These are phyloP conservation scores for Diarsia mendica DNA, from an alignment of 2,888 invertebrate genomes.

Conservation along the genomic window DNA sequence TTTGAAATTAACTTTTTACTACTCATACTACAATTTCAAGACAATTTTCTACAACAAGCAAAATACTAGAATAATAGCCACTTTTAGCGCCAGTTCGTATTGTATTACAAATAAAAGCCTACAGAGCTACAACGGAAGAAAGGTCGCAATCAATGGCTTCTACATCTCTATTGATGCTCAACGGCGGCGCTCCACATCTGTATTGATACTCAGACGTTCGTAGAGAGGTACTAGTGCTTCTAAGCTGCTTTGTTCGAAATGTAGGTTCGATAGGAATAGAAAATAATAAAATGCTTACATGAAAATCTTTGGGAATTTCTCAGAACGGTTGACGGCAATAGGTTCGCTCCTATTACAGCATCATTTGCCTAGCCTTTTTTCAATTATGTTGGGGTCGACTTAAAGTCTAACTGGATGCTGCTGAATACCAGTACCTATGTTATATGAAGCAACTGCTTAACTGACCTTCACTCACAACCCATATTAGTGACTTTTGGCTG, in stretches of 20 bases:
- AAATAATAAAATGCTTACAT: constrained; percentile 8
- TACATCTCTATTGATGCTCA: constrained; percentile 44
- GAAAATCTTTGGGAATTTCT: not conserved
- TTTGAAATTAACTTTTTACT: too few relatives aligned
- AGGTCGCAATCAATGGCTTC: constrained; percentile 28
- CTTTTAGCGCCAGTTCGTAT: constrained; percentile 5
- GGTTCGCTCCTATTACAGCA: not conserved
- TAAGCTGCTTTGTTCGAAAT: constrained; percentile 31
- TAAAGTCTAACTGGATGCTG: not conserved
- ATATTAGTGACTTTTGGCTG: too few relatives aligned
- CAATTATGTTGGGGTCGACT: not conserved
- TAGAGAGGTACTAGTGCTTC: constrained; percentile 1
- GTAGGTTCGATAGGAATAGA: constrained; percentile 1
- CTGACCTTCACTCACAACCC: too few relatives aligned
- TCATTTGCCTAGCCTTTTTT: not conserved
- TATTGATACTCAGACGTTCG: constrained; percentile 29
- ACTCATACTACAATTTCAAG: not conserved
- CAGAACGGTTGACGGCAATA: too few relatives aligned
- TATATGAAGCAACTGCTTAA: too few relatives aligned
- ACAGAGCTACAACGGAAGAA: not conserved
- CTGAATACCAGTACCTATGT: too few relatives aligned
- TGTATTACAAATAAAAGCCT: constrained; percentile 39
- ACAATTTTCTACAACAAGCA: too few relatives aligned
- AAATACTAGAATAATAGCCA: constrained; percentile 12
- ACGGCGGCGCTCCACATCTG: not conserved